A percentile compares a stretch with the other conserved stretches of the same genome.
Conservation (phyloP, 2,113 vertebrate genomes). For the Axis porcinus region DNA sequence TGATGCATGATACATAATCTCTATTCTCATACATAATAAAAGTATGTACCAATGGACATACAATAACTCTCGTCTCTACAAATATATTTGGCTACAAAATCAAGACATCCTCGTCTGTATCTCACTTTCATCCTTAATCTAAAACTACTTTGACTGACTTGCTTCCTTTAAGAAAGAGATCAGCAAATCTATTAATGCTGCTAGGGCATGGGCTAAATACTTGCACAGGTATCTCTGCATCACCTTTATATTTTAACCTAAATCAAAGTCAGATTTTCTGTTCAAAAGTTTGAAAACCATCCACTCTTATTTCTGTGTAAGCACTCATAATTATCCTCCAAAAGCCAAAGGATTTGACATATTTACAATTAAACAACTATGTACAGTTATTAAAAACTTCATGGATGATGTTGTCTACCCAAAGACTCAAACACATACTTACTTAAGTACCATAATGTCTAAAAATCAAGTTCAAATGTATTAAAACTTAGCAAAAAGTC, state of each 20-base stretch:
- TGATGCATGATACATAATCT: neutral
- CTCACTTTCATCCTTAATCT: neutral
- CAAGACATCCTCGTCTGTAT: neutral
- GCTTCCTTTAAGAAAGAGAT: conserved; percentile 25
- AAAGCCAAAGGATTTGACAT: neutral
- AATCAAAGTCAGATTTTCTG: conserved; percentile 9
- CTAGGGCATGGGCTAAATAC: neutral
- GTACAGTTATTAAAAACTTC: neutral
- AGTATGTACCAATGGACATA: neutral
- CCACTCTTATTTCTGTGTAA: neutral
- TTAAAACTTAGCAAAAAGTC: conserved; percentile 5
- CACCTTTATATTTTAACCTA: neutral
- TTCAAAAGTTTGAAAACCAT: neutral
- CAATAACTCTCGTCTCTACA: neutral
- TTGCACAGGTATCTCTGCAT: neutral
- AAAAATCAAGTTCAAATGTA: neutral
- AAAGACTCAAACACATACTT: neutral
- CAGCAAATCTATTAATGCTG: neutral
- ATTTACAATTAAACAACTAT: conserved; percentile 26
- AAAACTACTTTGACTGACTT: neutral
- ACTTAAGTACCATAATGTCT: neutral
- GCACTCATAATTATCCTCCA: neutral
- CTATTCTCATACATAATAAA: neutral
- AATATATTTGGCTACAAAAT: neutral
- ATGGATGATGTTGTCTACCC: neutral